Percentiles rank a stretch among this genome's conserved stretches.
Conservation (phyloP, 2,888 invertebrate species). For the Dromius quadrimaculatus region DNA sequence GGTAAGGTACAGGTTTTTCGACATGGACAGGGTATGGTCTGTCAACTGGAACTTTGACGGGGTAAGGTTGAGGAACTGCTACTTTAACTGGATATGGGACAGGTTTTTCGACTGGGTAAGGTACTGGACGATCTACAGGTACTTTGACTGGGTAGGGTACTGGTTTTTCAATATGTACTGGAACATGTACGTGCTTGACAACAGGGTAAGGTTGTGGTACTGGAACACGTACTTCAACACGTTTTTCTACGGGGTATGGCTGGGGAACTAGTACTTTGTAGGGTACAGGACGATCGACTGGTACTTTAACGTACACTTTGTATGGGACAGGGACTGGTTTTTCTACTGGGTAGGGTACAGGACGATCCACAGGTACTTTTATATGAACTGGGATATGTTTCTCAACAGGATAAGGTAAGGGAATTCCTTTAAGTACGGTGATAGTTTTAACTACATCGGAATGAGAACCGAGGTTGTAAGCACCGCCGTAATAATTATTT, state of each 20-base stretch:
- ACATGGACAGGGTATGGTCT: conserved; percentile 79
- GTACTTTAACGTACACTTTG: conserved; percentile 77
- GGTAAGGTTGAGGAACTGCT: conserved; percentile 81
- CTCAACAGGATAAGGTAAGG: conserved; percentile 75
- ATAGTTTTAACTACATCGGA: conserved; percentile 74
- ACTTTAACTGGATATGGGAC: conserved; percentile 82
- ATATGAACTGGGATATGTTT: conserved; percentile 75
- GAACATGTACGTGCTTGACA: conserved; percentile 71
- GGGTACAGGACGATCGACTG: conserved; percentile 82
- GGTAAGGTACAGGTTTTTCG: conserved; percentile 75
- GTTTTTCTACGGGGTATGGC: conserved; percentile 84
- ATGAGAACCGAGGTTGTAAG: conserved; percentile 64
- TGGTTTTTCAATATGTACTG: conserved; percentile 70
- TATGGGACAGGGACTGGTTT: conserved; percentile 80
- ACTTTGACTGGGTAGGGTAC: conserved; percentile 78
- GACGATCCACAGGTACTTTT: conserved; percentile 83
- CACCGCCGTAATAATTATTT: conserved; percentile 55
- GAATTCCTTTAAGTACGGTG: conserved; percentile 76
- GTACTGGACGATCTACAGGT: conserved; percentile 74
- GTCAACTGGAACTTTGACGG: conserved; percentile 79
- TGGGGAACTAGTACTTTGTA: conserved; percentile 84
- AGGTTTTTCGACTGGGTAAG: conserved; percentile 83
- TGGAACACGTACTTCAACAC: conserved; percentile 73
- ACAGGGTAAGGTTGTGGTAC: conserved; percentile 76
- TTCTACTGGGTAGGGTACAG: conserved; percentile 83